These are phyloP conservation scores for Gymnosoma rotundatum DNA, from an alignment of 2,888 invertebrate species.

Conservation along the genomic window DNA sequence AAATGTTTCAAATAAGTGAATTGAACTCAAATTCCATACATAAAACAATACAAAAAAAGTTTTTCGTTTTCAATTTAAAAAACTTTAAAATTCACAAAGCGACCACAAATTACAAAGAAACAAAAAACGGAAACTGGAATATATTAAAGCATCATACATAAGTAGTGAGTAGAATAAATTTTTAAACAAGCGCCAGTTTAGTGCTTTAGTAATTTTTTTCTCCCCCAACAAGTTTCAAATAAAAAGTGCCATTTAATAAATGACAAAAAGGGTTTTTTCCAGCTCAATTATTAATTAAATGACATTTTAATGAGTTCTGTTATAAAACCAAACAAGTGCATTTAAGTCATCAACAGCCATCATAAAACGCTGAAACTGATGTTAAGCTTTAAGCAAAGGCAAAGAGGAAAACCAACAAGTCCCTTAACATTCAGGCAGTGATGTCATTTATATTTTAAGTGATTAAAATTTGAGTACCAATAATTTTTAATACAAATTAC, in stretches of 20 bases:
- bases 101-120: conserved; percentile 11
- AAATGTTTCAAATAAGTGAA: not conserved
- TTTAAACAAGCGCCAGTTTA: conserved; percentile 61
- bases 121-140: not conserved
- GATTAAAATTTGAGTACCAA: conserved; percentile 64
- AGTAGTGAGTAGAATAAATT: not conserved
- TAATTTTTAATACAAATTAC: conserved; percentile 64
- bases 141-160: conserved; percentile 24
- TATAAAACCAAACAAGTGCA: conserved; percentile 49
- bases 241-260: conserved; percentile 49
- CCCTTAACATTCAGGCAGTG: conserved; percentile 23
- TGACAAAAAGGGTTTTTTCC: conserved; percentile 61
- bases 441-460: conserved; percentile 59
- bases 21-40: conserved; percentile 6
- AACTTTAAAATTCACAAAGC: conserved; percentile 13
- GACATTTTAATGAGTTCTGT: conserved; percentile 69
- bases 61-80: not conserved
- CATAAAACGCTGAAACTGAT: conserved; percentile 9
- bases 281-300: conserved; percentile 71
- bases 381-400: conserved; percentile 26
- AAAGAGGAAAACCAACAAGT: not conserved
- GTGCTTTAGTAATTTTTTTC: conserved; percentile 11
- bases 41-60: not conserved
- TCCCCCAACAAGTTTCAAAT: conserved; percentile 4
- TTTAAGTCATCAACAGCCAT: conserved; percentile 25